Evolutionary conservation across 2,113 vertebrate genomes (phyloP), one percentile per base, ranked within the genome.

Genomic region (Litocranius walleri): DNA sequence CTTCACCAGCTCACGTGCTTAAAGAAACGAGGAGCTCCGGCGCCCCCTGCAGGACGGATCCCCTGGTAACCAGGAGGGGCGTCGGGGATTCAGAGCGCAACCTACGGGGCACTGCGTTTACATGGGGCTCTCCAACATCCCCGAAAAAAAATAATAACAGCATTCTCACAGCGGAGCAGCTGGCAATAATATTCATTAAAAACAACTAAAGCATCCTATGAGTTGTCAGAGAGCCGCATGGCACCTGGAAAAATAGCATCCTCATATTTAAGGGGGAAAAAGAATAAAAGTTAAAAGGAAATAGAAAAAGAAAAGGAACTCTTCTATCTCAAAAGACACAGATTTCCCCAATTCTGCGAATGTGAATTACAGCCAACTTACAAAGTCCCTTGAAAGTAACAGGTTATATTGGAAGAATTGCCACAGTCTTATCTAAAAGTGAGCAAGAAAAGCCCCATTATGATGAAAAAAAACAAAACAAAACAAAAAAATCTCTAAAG

Each of bases 331-430:
- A 93, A 87, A 90, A 97, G 43, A 98, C 86, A 92, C 48, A 98
- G 97, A 94, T 98, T 97, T 97, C 96, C 91, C 78, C 74, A 98
- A 97, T 93, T 98, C 59, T 88, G 91, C 77, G 14, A 95, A 96
- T 96, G 95, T 36, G 97, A 98, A 94, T 98, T 96, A 96, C 74
- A 83, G 93, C 88, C 54, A 91, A 96, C 25, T 96, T 97, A 92
- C 59, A 97, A 98, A 98, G 88, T 62, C 78, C 80, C 97, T 98
- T 98, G 64, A 98, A 98, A 98, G 88, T 5, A 97, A 43, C 71
- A 91, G 96, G 96, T 98, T 98, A 90, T 93, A 96, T 93, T 50
- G 93, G 36, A 97, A 98, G 84, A 96, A 91, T 97, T 96, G 96
- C 97, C 56, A 92, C 40, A 88, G 92, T 29, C 95, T 98, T 98